These are phyloP conservation scores for Oryzias celebensis DNA, from an alignment of 2,113 vertebrate species.

Conservation along the genomic window DNA sequence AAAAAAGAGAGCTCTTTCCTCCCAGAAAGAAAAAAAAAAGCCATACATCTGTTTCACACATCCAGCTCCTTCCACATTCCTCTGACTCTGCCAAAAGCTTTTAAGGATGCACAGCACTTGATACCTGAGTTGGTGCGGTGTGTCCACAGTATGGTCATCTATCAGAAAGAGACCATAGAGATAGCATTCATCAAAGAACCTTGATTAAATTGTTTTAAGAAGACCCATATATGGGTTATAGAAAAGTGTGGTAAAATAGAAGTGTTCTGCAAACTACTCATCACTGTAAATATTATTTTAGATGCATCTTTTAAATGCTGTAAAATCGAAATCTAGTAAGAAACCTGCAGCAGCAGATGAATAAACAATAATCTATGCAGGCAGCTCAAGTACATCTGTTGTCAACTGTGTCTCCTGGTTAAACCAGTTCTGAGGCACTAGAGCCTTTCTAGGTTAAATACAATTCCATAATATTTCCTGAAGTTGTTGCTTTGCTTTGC, in stretches of 20 bases:
- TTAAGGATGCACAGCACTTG: slow-evolving; percentile 62
- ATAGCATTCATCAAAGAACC: slow-evolving; percentile 11
- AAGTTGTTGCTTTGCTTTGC: slow-evolving; percentile 18
- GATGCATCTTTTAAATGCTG: too few species aligned
- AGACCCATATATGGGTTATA: neutral
- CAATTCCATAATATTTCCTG: slow-evolving; percentile 61
- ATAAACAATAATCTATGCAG: too few species aligned
- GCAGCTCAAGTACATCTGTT: slow-evolving; percentile 63
- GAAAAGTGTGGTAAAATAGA: slow-evolving; percentile 5
- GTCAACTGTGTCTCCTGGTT: slow-evolving; percentile 72
- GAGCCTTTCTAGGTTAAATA: slow-evolving; percentile 66
- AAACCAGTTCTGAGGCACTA: slow-evolving; percentile 65
- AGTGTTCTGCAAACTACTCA: neutral
- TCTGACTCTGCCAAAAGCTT: slow-evolving; percentile 61
- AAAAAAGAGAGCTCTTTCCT: slow-evolving; percentile 5
- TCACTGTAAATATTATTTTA: neutral
- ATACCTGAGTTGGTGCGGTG: slow-evolving; percentile 40
- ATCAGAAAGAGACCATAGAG: slow-evolving; percentile 22
- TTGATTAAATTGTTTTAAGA: slow-evolving; percentile 12
- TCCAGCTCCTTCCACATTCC: slow-evolving; percentile 62
- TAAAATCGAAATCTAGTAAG: too few species aligned
- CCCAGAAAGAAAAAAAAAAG: slow-evolving; percentile 28
- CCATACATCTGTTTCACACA: slow-evolving; percentile 66
- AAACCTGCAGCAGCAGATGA: too few species aligned
- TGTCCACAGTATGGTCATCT: slow-evolving; percentile 38